Percentiles rank a stretch among this genome's conserved stretches.
Evolutionary conservation across 2,888 invertebrate genomes (phyloP).

Genomic region (Agelastica alni): DNA sequence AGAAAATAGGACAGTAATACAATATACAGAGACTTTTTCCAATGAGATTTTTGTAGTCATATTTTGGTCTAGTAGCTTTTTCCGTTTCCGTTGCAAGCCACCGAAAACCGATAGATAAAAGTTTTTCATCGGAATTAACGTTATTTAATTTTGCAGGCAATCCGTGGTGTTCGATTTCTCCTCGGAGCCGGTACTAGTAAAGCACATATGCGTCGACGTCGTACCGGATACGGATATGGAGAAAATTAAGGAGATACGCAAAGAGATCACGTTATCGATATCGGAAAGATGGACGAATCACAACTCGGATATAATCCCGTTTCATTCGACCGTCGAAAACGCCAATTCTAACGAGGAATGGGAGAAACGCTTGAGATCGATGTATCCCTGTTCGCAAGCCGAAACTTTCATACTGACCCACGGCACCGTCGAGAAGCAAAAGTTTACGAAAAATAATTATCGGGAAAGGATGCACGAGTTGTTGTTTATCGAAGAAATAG

Average conservation of each 20-base stretch:
- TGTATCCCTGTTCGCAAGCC: conserved; percentile 70
- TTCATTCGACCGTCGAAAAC: conserved; percentile 43
- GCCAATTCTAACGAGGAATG: conserved; percentile 54
- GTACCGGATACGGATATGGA: conserved; percentile 69
- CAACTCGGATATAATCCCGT: conserved; percentile 55
- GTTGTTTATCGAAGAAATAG: conserved; percentile 77
- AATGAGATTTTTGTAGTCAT: no score
- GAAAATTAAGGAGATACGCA: conserved; percentile 67
- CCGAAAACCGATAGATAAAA: no score
- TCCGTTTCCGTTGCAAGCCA: no score
- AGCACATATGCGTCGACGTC: conserved; percentile 76
- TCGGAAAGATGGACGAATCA: conserved; percentile 63
- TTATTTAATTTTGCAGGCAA: conserved; percentile 65
- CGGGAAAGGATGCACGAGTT: conserved; percentile 74
- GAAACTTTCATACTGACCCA: conserved; percentile 71
- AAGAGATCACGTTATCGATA: conserved; percentile 63
- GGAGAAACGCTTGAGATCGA: conserved; percentile 61
- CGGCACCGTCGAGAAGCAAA: conserved; percentile 66
- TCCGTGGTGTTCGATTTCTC: conserved; percentile 78
- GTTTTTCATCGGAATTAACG: no score
- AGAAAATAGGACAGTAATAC: no score
- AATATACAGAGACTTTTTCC: no score
- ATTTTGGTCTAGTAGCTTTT: no score
- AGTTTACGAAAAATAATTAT: conserved; percentile 71
- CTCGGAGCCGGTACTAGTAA: conserved; percentile 65